Base-by-base conservation (phyloP, 92 coral and sea anemone genomes). In the Virgularia gustaviana region DNA sequence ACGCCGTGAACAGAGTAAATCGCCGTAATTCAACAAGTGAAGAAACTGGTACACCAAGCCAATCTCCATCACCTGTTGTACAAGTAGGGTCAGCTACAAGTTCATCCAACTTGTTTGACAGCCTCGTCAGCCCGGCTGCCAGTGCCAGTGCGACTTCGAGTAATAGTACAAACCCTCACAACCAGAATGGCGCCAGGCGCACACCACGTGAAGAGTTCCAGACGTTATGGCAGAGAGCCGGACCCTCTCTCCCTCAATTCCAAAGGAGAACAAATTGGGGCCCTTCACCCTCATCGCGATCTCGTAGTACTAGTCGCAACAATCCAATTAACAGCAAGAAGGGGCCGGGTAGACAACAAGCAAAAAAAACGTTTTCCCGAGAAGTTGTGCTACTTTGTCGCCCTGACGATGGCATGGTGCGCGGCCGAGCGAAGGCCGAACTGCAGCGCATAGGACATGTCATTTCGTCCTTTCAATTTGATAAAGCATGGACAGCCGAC, bases 371-470 rank as follows among this genome's bases (percentile, higher is more conserved):
- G 49, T 80, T 73, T 61, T 11, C 66, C 19, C 42, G 80, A 33
- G 80, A 80, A 65, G 85, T 64, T 53, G 80, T 80, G 34, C 60
- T 80, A 36, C 71, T 73, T 24, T 67, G 59, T 37, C 36, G 36
- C 29, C 80, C 85, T 2, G 60, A 43, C 38, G 74, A 82, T 47
- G 24, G 39, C 36, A 45, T 59, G 30, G 65, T 68, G 37, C 70
- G 73, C 61, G 78, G 82, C 24, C 35, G 71, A 20, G 82, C 78
- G 35, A 82, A 77, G 49, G 82, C 86, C 4, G 82, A 76, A 29
- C 47, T 82, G 13, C 86, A 76, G 49, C 82, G 78, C 1, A 47
- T 76, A 78, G 86, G 82, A 20, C 82, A 82, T 67, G 86, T 58
- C 49, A 55, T 82, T 15, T 67, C 59, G 24, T 51, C 72, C 53